phyloP scores from a whole-genome alignment of 1,140 invertebrate species.

The Drosophila aff. region DNA sequence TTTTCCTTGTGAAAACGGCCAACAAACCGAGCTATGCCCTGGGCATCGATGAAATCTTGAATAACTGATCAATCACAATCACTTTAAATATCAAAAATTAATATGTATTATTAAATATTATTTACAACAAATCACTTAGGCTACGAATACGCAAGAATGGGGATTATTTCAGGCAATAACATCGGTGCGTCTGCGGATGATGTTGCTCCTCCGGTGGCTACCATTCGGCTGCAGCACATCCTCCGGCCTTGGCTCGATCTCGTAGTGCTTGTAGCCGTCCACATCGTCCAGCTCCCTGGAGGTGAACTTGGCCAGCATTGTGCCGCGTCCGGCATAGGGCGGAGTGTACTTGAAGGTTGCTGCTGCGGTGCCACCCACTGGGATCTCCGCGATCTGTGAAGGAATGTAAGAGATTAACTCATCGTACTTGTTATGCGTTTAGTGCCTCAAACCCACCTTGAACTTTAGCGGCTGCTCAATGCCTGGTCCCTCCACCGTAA shows the following conservation, averaged over 20 bases:
- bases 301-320: slow-evolving; percentile 92
- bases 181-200: slow-evolving; percentile 76
- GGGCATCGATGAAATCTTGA: slow-evolving; percentile 60
- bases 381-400: slow-evolving; percentile 85
- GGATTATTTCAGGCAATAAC: slow-evolving; percentile 64
- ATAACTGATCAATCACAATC: not conserved
- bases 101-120: slow-evolving; percentile 30
- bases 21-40: slow-evolving; percentile 86
- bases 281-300: slow-evolving; percentile 93
- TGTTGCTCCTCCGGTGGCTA: slow-evolving; percentile 64
- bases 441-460: slow-evolving; percentile 85
- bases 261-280: slow-evolving; percentile 90
- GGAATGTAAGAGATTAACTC: not conserved
- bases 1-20: slow-evolving; percentile 88
- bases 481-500: slow-evolving; percentile 92
- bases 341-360: slow-evolving; percentile 91
- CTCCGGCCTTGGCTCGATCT: slow-evolving; percentile 85
- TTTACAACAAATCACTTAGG: slow-evolving; percentile 50
- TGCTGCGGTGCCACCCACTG: slow-evolving; percentile 88
- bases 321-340: slow-evolving; percentile 89
- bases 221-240: slow-evolving; percentile 72
- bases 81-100: slow-evolving; percentile 7
- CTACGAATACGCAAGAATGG: slow-evolving; percentile 59
- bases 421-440: too few relatives aligned
- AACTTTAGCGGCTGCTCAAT: slow-evolving; percentile 90